Conservation (phyloP, 2,888 invertebrate species). For the Nephrotoma guestfalica region DNA sequence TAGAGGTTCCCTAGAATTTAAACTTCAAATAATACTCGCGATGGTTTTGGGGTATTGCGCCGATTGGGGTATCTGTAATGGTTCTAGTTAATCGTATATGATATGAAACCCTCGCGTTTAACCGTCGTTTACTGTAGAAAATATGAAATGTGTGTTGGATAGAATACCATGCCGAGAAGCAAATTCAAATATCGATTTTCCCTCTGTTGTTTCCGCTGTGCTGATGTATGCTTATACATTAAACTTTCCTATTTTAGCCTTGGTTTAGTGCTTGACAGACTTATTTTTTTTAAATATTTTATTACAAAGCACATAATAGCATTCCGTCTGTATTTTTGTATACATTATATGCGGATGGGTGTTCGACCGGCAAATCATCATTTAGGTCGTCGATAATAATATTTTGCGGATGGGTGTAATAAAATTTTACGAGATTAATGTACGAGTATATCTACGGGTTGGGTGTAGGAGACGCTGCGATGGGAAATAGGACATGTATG, state of each 20-base stretch:
- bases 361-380: neutral
- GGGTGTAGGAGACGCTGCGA: no score
- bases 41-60: no score
- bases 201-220: neutral
- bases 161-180: neutral
- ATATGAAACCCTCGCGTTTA: neutral
- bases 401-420: neutral
- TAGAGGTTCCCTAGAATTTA: no score
- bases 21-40: no score
- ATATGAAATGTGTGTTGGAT: neutral
- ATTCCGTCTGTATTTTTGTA: neutral
- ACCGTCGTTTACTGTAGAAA: neutral
- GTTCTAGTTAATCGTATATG: neutral
- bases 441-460: neutral
- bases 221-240: neutral
- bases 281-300: neutral
- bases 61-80: no score
- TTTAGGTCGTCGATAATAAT: neutral
- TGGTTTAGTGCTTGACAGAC: neutral
- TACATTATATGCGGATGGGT: neutral
- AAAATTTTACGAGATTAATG: neutral
- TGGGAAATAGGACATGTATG: neutral
- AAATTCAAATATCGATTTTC: neutral
- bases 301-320: neutral
- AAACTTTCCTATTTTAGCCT: neutral